These are phyloP conservation scores for Flabesymbios commensalis DNA, from an alignment of 2,888 invertebrate genomes.

Conservation along the genomic window DNA sequence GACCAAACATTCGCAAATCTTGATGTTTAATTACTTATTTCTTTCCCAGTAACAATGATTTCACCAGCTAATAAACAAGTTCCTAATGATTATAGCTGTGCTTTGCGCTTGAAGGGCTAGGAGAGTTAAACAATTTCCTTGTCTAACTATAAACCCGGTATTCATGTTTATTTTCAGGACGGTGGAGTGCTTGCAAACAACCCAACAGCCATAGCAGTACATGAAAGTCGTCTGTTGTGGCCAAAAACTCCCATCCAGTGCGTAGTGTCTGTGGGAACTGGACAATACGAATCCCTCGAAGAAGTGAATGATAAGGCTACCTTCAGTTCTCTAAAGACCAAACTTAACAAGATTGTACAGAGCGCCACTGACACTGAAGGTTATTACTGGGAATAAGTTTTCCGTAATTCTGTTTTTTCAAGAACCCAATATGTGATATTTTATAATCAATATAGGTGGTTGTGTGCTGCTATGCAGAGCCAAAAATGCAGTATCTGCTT, in stretches of 20 bases:
- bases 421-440: too few relatives aligned
- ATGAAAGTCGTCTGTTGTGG: conserved; percentile 84
- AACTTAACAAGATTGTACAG: conserved; percentile 70
- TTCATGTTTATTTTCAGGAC: conserved; percentile 65
- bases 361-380: conserved; percentile 60
- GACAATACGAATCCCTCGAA: conserved; percentile 60
- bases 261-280: conserved; percentile 83
- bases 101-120: too few relatives aligned
- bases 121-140: too few relatives aligned
- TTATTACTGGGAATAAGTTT: conserved; percentile 21
- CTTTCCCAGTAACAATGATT: too few relatives aligned
- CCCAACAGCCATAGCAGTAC: conserved; percentile 84
- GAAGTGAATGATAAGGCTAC: conserved; percentile 34
- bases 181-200: conserved; percentile 86
- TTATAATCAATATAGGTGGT: too few relatives aligned
- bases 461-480: too few relatives aligned
- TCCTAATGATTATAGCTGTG: too few relatives aligned
- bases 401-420: neutral
- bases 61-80: too few relatives aligned
- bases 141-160: too few relatives aligned
- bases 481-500: too few relatives aligned
- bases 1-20: too few relatives aligned
- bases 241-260: conserved; percentile 75
- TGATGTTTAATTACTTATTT: too few relatives aligned
- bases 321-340: conserved; percentile 74